Base-by-base conservation (phyloP, 2,888 invertebrate genomes). In the Acleris literana region DNA sequence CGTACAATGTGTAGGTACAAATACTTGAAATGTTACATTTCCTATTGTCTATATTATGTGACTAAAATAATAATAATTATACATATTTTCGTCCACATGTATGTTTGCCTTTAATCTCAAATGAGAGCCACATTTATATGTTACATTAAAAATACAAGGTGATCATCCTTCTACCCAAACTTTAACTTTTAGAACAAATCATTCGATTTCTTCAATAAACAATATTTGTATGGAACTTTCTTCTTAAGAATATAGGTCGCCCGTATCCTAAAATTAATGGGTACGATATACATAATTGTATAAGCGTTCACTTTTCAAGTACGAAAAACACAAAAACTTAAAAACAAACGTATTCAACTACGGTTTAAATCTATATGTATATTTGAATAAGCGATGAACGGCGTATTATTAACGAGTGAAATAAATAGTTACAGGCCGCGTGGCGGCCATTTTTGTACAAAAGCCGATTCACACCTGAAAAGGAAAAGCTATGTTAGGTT, bases 381-480 rank as follows among this genome's bases (percentile, higher is more conserved):
- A 87, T 80, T 83, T 81, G 82, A 85, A 86, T 87, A 89, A 88
- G 89, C 82, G 78, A 86, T 85, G 86, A 84, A 85, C 82, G 84
- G 84, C 84, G 64, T 59, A 59, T 86, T 88, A 29, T 57, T 46
- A 88, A 90, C 88, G 80, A 87, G 87, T 88, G 88, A 87, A 83
- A 85, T 86, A 91, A 92, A 90, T 89, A 87, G 85, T 81, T 84
- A 83, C 80, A 74, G 84, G 86, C 82, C 76, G 81, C 85, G 76
- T 71, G 77, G 84, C 83, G 74, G 80, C 84, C 83, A 71, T 77
- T 90, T 91, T 92, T 55, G 91, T 92, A 92, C 91, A 92, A 88
- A 86, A 86, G 82, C 86, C 80, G 81, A 80, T 75, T 76, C 76
- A 71, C 71, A 83, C 82, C 89, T 90, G 89, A 57, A 88, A 94